Percentiles rank a stretch among this genome's conserved stretches.
phyloP scores from a whole-genome alignment of 2,888 invertebrate genomes.

The Lasioglossum morio region DNA sequence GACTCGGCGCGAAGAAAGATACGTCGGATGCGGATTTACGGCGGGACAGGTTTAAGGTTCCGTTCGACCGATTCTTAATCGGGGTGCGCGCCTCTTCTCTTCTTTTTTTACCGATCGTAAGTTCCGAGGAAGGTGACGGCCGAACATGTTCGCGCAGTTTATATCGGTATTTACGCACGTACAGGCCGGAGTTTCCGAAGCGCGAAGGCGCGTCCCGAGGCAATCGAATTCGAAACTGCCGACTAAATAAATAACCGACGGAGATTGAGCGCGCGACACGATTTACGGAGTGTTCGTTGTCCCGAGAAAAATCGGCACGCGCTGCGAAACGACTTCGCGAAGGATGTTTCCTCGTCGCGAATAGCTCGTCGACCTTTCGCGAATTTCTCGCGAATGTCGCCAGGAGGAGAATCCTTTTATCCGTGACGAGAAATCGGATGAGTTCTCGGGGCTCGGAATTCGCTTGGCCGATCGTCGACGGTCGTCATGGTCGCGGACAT shows the following conservation, averaged over 20 bases:
- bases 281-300: conserved; percentile 24
- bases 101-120: conserved; percentile 34
- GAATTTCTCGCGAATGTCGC: conserved; percentile 62
- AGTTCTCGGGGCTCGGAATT: conserved; percentile 38
- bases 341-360: conserved; percentile 50
- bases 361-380: conserved; percentile 58
- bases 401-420: conserved; percentile 51
- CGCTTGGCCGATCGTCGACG: not conserved
- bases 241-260: conserved; percentile 32
- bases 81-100: conserved; percentile 18
- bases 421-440: conserved; percentile 51
- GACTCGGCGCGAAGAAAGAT: not conserved
- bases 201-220: conserved; percentile 17
- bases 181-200: not conserved
- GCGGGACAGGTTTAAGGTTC: conserved; percentile 26
- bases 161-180: conserved; percentile 42
- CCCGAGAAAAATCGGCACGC: conserved; percentile 47
- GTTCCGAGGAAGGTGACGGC: conserved; percentile 28
- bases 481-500: not conserved
- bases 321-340: conserved; percentile 35
- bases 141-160: conserved; percentile 28
- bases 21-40: conserved; percentile 27
- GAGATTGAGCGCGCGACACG: conserved; percentile 14
- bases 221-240: conserved; percentile 31
- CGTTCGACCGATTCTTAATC: conserved; percentile 42